A percentile compares a stretch with the other conserved stretches of the same genome.
Conservation (phyloP, 1,140 invertebrate genomes). For the Drosophila athabasca region DNA sequence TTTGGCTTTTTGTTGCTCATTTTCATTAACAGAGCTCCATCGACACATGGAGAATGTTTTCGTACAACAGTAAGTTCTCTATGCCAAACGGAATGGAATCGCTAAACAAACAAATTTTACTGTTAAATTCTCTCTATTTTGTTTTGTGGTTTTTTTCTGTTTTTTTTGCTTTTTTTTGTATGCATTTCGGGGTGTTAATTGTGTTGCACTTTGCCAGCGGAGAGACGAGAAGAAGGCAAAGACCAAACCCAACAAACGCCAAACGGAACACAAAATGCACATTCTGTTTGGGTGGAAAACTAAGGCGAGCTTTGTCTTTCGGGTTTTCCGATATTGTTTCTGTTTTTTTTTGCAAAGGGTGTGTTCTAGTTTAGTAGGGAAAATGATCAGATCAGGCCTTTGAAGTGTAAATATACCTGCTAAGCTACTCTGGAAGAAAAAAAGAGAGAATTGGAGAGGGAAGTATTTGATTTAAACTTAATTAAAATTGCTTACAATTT, state of each 20-base stretch:
- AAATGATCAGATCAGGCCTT: too few species aligned
- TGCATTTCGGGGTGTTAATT: constrained; percentile 81
- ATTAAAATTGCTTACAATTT: too few species aligned
- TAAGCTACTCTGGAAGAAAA: too few species aligned
- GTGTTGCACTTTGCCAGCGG: constrained; percentile 74
- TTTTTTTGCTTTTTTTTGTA: constrained; percentile 31
- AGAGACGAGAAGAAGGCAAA: background rate
- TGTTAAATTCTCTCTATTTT: constrained; percentile 52
- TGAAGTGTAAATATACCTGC: too few species aligned
- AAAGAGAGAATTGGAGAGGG: too few species aligned
- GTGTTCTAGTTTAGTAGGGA: too few species aligned
- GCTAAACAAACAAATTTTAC: constrained; percentile 77
- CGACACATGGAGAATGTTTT: constrained; percentile 55
- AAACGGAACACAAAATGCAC: constrained; percentile 32
- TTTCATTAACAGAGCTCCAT: constrained; percentile 77
- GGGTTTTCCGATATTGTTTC: background rate
- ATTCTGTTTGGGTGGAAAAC: constrained; percentile 43
- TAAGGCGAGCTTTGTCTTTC: constrained; percentile 63
- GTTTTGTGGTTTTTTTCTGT: background rate
- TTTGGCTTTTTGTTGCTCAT: constrained; percentile 75
- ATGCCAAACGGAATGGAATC: constrained; percentile 38
- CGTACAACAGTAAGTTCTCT: constrained; percentile 71
- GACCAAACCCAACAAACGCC: constrained; percentile 31
- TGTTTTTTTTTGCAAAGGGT: too few species aligned
- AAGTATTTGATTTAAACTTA: too few species aligned